Evolutionary conservation across 2,113 vertebrate genomes (phyloP).

Genomic region (Zapornia atra): DNA sequence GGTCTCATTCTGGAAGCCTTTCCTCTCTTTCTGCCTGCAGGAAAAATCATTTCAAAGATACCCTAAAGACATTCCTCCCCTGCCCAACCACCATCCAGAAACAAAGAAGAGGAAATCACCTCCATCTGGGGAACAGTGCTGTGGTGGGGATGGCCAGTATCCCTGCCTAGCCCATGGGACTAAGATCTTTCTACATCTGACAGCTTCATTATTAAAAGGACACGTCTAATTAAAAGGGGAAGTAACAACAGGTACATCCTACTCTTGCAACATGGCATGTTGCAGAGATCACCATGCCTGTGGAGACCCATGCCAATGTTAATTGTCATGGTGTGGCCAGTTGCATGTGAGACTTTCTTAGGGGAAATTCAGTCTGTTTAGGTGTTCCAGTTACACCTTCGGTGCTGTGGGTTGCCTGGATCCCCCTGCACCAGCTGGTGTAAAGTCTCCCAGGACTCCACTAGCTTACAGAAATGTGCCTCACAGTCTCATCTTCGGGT

Average conservation of each 20-base stretch:
- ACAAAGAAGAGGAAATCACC: background rate
- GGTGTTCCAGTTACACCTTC: background rate
- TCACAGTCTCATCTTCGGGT: background rate
- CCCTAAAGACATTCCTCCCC: background rate
- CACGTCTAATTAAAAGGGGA: background rate
- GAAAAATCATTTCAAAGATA: background rate
- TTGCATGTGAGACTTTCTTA: background rate
- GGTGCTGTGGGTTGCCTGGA: background rate
- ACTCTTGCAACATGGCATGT: rapidly evolving
- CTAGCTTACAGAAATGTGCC: background rate
- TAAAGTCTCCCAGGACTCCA: background rate
- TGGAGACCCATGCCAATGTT: background rate
- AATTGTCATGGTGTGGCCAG: rapidly evolving
- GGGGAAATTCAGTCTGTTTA: background rate
- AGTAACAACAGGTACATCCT: background rate
- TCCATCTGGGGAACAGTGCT: rapidly evolving
- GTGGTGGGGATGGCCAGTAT: background rate
- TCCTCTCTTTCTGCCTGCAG: background rate
- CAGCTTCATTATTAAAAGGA: background rate
- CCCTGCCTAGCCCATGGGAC: background rate
- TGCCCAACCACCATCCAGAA: background rate
- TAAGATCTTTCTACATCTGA: background rate
- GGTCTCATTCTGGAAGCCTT: background rate
- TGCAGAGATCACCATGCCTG: background rate
- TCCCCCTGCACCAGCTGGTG: background rate